A percentile compares a stretch with the other conserved stretches of the same genome.
These are phyloP conservation scores for Charina bottae DNA, from an alignment of 2,113 vertebrate genomes.

Conservation along the genomic window DNA sequence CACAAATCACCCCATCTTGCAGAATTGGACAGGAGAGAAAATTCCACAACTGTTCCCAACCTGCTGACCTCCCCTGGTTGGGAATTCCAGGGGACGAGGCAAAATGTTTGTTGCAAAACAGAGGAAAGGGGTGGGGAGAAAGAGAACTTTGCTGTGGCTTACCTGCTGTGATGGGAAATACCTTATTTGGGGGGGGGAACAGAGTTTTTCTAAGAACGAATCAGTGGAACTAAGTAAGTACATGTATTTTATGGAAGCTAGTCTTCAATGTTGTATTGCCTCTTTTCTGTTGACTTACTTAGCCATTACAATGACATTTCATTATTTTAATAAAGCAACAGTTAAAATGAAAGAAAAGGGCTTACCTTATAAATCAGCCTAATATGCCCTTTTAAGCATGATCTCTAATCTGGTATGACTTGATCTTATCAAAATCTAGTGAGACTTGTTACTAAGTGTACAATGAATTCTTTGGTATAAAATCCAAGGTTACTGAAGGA, in stretches of 20 bases:
- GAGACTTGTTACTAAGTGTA: not conserved
- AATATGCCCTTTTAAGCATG: not conserved
- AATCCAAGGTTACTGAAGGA: not conserved
- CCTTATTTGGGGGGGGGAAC: not conserved
- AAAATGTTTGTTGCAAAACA: not conserved
- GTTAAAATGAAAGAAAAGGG: not conserved
- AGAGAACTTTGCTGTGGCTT: not conserved
- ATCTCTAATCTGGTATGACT: not conserved
- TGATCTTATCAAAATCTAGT: not conserved
- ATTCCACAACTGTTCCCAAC: not conserved
- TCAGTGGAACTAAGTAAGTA: not conserved
- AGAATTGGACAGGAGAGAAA: not conserved
- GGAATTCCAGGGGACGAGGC: not conserved
- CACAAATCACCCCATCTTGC: not conserved
- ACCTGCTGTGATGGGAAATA: not conserved
- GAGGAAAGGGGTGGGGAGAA: not conserved
- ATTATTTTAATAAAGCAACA: not conserved
- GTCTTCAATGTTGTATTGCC: not conserved
- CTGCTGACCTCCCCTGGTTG: not conserved
- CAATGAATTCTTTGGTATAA: not conserved
- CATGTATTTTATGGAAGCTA: not conserved
- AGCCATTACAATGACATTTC: not conserved
- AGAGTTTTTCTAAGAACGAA: not conserved
- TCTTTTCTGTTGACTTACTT: not conserved
- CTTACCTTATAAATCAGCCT: not conserved